Evolutionary conservation across 2,888 invertebrate genomes (phyloP).

Genomic region (Furcula furcula): DNA sequence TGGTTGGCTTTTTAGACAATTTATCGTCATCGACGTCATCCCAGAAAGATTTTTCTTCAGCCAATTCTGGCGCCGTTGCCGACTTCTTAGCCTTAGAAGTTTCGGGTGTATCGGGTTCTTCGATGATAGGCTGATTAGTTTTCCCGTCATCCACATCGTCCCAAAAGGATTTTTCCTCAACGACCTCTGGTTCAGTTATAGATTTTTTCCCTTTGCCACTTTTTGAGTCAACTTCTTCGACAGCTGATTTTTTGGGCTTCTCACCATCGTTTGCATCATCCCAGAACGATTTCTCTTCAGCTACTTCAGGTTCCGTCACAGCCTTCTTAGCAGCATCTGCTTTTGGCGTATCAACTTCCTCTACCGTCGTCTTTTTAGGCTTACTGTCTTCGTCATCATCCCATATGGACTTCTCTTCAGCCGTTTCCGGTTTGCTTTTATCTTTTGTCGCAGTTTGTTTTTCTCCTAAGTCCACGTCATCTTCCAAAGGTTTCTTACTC

Average conservation of each 20-base stretch:
- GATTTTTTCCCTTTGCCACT: slow-evolving; percentile 44
- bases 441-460: slow-evolving; percentile 41
- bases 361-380: slow-evolving; percentile 39
- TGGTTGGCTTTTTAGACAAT: slow-evolving; percentile 19
- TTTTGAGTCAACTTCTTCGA: slow-evolving; percentile 37
- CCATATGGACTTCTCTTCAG: slow-evolving; percentile 55
- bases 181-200: slow-evolving; percentile 48
- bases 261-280: slow-evolving; percentile 42
- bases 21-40: slow-evolving; percentile 36
- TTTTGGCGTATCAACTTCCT: slow-evolving; percentile 40
- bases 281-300: slow-evolving; percentile 54
- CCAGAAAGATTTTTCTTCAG: slow-evolving; percentile 49
- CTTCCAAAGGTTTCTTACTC: slow-evolving; percentile 44
- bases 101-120: slow-evolving; percentile 36
- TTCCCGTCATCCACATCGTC: slow-evolving; percentile 49
- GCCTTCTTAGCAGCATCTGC: slow-evolving; percentile 37
- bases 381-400: slow-evolving; percentile 50
- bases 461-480: slow-evolving; percentile 31
- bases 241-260: slow-evolving; percentile 36
- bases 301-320: slow-evolving; percentile 44
- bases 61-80: slow-evolving; percentile 35
- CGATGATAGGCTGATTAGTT: slow-evolving; percentile 41
- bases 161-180: slow-evolving; percentile 58
- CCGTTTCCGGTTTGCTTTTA: slow-evolving; percentile 43
- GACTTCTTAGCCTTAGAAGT: slow-evolving; percentile 37